Conservation (phyloP, 2,888 invertebrate species). For the Stramonita haemastoma region DNA sequence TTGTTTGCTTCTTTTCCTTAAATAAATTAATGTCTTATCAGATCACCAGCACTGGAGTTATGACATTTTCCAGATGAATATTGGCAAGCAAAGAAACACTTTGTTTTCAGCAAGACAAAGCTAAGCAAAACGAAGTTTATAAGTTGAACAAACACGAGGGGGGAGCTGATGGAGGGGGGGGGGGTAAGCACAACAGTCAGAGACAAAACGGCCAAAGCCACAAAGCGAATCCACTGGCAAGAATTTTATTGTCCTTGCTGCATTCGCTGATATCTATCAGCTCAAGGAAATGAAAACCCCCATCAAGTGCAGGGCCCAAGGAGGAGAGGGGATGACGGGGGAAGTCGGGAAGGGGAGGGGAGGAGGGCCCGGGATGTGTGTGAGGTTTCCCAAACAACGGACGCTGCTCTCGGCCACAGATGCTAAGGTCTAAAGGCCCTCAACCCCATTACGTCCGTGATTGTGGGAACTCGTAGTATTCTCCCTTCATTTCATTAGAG, state of each 20-base stretch:
- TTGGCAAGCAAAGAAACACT: no score
- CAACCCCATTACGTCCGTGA: conserved; percentile 18
- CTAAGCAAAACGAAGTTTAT: no score
- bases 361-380: neutral
- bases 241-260: conserved; percentile 21
- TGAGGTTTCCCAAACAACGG: conserved; percentile 37
- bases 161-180: no score
- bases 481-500: neutral
- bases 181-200: no score
- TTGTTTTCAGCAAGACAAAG: no score
- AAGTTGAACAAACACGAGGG: no score
- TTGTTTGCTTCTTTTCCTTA: no score
- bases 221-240: conserved; percentile 27
- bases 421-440: neutral
- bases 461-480: conserved; percentile 20
- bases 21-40: no score
- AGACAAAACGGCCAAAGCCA: neutral
- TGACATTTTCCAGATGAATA: no score
- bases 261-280: conserved; percentile 29
- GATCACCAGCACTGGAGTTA: no score
- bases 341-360: neutral
- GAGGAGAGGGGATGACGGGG: neutral
- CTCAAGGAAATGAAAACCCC: conserved; percentile 42
- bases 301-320: conserved; percentile 27
- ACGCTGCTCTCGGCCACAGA: neutral